These are phyloP conservation scores for Zosterops pallidus DNA, from an alignment of 2,113 vertebrate genomes.

Conservation along the genomic window DNA sequence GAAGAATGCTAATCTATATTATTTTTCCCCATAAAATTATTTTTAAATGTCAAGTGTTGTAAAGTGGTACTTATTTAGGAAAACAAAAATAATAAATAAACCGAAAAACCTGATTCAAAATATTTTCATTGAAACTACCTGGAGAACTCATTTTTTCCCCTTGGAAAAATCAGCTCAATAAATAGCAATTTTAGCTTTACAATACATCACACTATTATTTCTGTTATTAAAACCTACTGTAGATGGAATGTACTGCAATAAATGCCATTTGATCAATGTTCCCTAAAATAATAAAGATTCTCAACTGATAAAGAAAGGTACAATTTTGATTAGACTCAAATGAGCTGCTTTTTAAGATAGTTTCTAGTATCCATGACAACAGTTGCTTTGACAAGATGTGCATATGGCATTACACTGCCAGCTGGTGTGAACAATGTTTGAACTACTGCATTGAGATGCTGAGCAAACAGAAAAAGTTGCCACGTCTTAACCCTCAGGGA, in stretches of 20 bases:
- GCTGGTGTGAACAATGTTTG: slow-evolving; percentile 99
- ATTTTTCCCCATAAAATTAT: slow-evolving; percentile 4
- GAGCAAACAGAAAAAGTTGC: slow-evolving; percentile 99
- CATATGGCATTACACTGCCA: slow-evolving; percentile 98
- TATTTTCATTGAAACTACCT: slow-evolving; percentile 27
- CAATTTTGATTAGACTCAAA: slow-evolving; percentile 86
- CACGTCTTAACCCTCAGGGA: slow-evolving; percentile 96
- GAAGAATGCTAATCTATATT: neutral
- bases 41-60: neutral
- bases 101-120: neutral
- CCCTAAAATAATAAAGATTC: slow-evolving; percentile 71
- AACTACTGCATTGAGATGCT: slow-evolving; percentile 99
- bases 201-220: neutral
- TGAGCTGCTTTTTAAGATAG: slow-evolving; percentile 90
- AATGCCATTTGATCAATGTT: slow-evolving; percentile 58
- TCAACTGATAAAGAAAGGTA: slow-evolving; percentile 82
- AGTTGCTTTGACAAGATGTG: slow-evolving; percentile 98
- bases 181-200: slow-evolving; percentile 30
- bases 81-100: neutral
- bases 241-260: slow-evolving; percentile 1
- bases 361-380: slow-evolving; percentile 99
- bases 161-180: neutral
- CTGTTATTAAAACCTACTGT: slow-evolving; percentile 9
- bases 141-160: neutral
- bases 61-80: neutral